Conservation (phyloP, 30 jellyfish, hydroid and myxozoan genomes). For the Hydractinia echinata region DNA sequence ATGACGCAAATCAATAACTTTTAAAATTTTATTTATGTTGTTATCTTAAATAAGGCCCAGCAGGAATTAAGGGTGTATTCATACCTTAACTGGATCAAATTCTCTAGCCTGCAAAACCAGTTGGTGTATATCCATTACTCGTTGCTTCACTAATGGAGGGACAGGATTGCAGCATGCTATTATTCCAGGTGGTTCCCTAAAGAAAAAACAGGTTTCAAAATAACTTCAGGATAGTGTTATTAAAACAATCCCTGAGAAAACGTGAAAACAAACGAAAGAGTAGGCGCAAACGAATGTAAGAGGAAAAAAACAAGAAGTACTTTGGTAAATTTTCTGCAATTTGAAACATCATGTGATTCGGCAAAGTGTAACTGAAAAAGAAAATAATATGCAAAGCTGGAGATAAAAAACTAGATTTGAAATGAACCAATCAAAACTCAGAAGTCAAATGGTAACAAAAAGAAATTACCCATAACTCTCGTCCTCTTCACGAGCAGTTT, state of each 20-base stretch:
- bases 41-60: background rate
- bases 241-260: too few relatives aligned
- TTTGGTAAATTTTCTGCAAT: conserved; percentile 82
- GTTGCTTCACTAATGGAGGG: conserved; percentile 93
- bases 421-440: background rate
- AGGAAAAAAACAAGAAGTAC: conserved; percentile 18
- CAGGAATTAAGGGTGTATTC: background rate
- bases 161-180: conserved; percentile 97
- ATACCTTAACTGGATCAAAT: conserved; percentile 43
- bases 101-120: conserved; percentile 65
- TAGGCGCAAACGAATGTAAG: too few relatives aligned
- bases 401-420: background rate
- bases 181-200: conserved; percentile 81
- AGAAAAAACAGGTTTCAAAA: background rate
- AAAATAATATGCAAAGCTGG: background rate
- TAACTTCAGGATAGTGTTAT: background rate
- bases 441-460: background rate
- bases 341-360: conserved; percentile 93
- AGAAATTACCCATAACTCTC: conserved; percentile 73
- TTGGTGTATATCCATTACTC: conserved; percentile 64
- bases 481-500: conserved; percentile 89
- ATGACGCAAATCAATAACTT: background rate
- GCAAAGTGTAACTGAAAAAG: conserved; percentile 70
- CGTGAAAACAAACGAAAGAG: too few relatives aligned
- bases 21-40: background rate